Conservation (phyloP, 2,888 invertebrate species). For the Antheraea assamensis region DNA sequence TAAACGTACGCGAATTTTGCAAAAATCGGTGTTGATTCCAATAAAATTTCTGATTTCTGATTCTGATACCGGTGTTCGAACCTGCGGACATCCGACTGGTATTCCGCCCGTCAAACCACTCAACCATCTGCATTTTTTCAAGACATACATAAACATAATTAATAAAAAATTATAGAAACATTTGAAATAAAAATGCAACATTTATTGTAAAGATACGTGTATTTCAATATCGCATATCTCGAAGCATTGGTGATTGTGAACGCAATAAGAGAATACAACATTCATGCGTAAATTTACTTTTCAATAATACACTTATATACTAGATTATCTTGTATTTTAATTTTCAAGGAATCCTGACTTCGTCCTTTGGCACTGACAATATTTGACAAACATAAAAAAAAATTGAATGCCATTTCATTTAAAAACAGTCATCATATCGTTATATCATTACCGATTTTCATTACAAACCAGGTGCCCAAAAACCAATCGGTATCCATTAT, state of each 20-base stretch:
- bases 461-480: background rate
- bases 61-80: too few relatives aligned
- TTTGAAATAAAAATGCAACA: background rate
- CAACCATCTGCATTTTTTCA: too few relatives aligned
- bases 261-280: conserved; percentile 1
- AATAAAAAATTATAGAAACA: background rate
- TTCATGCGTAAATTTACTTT: background rate
- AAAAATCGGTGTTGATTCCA: too few relatives aligned
- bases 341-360: background rate
- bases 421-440: background rate
- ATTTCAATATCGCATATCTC: conserved; percentile 3
- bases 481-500: background rate
- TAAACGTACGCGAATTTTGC: too few relatives aligned
- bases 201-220: background rate
- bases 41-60: too few relatives aligned
- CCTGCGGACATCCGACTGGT: too few relatives aligned
- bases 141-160: too few relatives aligned
- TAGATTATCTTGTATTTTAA: background rate
- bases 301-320: background rate
- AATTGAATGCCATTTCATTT: background rate
- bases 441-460: background rate
- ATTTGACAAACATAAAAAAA: background rate
- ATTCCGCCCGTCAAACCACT: too few relatives aligned
- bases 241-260: background rate
- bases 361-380: background rate